Conservation (phyloP, 2,797 vertebrate genomes). For the Mycteria americana region DNA sequence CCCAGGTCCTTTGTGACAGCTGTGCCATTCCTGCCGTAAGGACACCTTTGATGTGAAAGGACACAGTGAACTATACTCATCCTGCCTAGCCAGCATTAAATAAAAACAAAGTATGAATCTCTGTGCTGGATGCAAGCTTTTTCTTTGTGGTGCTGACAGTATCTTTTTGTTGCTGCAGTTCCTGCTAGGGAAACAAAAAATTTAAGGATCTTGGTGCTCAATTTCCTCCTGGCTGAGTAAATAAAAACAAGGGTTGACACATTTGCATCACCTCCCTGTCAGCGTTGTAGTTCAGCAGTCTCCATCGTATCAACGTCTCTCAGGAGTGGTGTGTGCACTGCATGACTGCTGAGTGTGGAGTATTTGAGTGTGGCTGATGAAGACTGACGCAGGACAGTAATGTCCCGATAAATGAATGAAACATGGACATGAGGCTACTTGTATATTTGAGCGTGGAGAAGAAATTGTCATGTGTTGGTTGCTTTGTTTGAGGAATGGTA, state of each 20-base stretch:
- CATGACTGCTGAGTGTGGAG: background rate
- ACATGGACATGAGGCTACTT: background rate
- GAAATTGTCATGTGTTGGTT: background rate
- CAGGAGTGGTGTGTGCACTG: background rate
- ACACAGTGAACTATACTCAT: background rate
- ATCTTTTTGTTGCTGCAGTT: background rate
- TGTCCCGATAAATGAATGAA: background rate
- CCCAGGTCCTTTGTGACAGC: background rate
- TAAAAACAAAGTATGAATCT: background rate
- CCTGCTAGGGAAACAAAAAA: background rate
- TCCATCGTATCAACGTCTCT: rapidly evolving
- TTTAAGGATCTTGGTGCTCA: background rate
- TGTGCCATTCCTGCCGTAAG: background rate
- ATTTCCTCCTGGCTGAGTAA: background rate
- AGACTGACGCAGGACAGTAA: background rate
- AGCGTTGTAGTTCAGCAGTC: background rate
- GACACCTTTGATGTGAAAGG: background rate
- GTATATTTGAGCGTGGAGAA: background rate
- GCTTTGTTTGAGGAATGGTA: background rate
- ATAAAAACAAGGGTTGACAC: background rate
- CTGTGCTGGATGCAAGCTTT: background rate
- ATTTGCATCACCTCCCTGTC: background rate
- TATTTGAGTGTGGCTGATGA: background rate
- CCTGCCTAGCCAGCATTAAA: background rate
- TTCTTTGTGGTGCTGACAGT: background rate